Conservation (phyloP, 2,888 invertebrate species). For the Phengaris arion region DNA sequence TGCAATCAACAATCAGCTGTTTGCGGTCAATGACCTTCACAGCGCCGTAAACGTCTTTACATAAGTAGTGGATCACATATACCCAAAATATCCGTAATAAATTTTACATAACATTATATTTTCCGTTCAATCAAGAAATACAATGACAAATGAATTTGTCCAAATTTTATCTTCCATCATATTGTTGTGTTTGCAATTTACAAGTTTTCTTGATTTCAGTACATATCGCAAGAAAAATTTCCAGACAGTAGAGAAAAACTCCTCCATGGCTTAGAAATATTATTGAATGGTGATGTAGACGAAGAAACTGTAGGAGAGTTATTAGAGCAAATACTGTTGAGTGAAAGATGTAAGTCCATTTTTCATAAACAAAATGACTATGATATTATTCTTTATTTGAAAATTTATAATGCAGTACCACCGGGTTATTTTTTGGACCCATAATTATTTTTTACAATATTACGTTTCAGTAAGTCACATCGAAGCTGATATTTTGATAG, state of each 20-base stretch:
- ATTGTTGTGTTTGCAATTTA: background rate
- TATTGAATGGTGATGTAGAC: slow-evolving; percentile 41
- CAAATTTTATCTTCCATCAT: too few species aligned
- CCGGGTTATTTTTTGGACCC: background rate
- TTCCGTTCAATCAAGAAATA: too few species aligned
- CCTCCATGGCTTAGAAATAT: slow-evolving; percentile 43
- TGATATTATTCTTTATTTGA: background rate
- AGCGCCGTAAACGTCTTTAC: too few species aligned
- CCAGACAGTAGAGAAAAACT: slow-evolving; percentile 47
- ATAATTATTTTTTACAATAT: background rate
- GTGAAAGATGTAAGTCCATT: slow-evolving; percentile 42
- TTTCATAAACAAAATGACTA: too few species aligned
- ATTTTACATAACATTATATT: too few species aligned
- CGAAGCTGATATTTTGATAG: slow-evolving; percentile 49
- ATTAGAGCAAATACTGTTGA: slow-evolving; percentile 39
- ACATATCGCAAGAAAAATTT: slow-evolving; percentile 45
- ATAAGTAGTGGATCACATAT: too few species aligned
- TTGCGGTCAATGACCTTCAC: too few species aligned
- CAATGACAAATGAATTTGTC: too few species aligned
- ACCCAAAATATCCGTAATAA: too few species aligned
- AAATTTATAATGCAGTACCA: background rate
- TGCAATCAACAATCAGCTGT: too few species aligned
- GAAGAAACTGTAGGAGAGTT: slow-evolving; percentile 38
- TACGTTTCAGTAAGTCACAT: slow-evolving; percentile 51
- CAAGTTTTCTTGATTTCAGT: slow-evolving; percentile 41